Base-by-base conservation (phyloP, 2,113 vertebrate genomes). In the Cacatua alba region DNA sequence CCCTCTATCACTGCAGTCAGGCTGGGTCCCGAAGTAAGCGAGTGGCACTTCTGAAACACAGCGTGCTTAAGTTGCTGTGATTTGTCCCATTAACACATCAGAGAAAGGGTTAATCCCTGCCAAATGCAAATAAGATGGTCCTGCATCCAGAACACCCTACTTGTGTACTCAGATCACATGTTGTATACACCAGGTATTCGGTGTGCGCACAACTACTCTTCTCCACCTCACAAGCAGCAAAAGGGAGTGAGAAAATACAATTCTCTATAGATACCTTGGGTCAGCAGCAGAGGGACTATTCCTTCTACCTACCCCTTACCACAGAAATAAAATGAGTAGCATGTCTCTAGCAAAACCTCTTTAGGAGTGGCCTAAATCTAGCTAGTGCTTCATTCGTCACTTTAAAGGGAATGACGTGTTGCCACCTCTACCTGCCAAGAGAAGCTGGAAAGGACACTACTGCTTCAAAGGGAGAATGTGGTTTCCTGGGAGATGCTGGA, bases 281-380 rank as follows among this genome's bases (percentile, higher is more conserved):
- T 3, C 4, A 0, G 57, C 64, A 82, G 64, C 46, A 68, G 43
- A 2, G 5, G 2, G 0, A 0, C 26, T 67, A 8, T 41, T 80
- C 83, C 28, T 88, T 52, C 77, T 11, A 46, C 39, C 7, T 3
- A 24, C 37, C 33, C 76, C 43, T 83, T 81, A 74, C 11, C 33
- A 35, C 37, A 74, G 41, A 69, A 92, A 65, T 57, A 79, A 87
- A 86, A 62, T 4, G 1, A 82, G 25, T 21, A 49, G 8, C 9
- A 15, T 5, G 5, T 29, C 49, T 81, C 29, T 9, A 64, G 28
- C 16, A 31, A 67, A 86, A 55, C 23, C 37, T 51, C 63, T 80
- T 59, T 9, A 44, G 62, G 9, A 37, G 29, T 15, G 10, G 21
- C 68, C 59, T 35, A 26, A n/a, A 33, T 26, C 29, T 35, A 52